Conservation (phyloP, 2,113 vertebrate genomes). For the Seriola rivoliana region DNA sequence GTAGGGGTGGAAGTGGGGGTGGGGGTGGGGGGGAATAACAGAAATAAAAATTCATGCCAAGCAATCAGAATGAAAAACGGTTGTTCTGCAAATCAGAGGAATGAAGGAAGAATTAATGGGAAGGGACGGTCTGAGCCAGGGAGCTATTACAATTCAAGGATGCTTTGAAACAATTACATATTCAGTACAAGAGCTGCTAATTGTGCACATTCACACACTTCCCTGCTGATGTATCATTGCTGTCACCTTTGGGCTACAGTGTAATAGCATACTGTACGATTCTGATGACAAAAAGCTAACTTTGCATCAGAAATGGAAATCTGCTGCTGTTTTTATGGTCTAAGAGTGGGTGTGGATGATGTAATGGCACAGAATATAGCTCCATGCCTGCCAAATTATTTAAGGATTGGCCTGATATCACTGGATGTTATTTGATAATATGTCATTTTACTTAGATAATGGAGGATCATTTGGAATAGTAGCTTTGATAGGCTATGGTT, state of each 20-base stretch:
- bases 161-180: slow-evolving; percentile 69
- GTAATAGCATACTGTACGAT: slow-evolving; percentile 37
- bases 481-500: background rate
- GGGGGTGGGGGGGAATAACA: slow-evolving; percentile 28
- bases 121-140: slow-evolving; percentile 49
- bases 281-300: slow-evolving; percentile 38
- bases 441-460: background rate
- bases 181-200: slow-evolving; percentile 61
- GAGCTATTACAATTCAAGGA: slow-evolving; percentile 59
- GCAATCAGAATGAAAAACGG: slow-evolving; percentile 65
- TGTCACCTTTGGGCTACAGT: slow-evolving; percentile 46
- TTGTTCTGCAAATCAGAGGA: slow-evolving; percentile 70
- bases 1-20: background rate
- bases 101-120: slow-evolving; percentile 65
- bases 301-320: slow-evolving; percentile 24
- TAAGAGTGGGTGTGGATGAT: slow-evolving; percentile 25
- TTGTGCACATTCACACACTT: slow-evolving; percentile 60
- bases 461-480: background rate
- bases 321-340: slow-evolving; percentile 6
- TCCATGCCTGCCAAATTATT: slow-evolving; percentile 32
- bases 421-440: slow-evolving; percentile 7
- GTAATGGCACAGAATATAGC: slow-evolving; percentile 4
- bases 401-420: slow-evolving; percentile 1
- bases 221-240: slow-evolving; percentile 60
- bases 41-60: slow-evolving; percentile 70